These are phyloP conservation scores for Probosciger aterrimus DNA, from an alignment of 2,113 vertebrate species.

Conservation along the genomic window DNA sequence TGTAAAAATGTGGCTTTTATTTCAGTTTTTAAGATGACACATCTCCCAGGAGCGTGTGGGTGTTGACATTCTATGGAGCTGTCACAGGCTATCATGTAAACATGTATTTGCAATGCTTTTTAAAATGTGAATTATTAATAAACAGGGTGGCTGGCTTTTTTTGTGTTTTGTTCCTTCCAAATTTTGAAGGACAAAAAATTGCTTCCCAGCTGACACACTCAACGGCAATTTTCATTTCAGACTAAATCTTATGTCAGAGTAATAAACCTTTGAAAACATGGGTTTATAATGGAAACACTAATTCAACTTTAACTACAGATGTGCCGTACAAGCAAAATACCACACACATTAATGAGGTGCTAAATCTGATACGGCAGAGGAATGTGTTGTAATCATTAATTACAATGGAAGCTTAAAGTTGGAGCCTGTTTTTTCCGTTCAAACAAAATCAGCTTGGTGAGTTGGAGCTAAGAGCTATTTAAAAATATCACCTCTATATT, in stretches of 20 bases:
- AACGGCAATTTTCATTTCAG: constrained; percentile 52
- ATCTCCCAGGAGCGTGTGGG: constrained; percentile 59
- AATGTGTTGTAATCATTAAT: constrained; percentile 56
- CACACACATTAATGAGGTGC: constrained; percentile 49
- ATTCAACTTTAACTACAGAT: constrained; percentile 61
- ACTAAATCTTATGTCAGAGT: constrained; percentile 48
- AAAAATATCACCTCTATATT: constrained; percentile 53
- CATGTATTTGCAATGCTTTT: constrained; percentile 62
- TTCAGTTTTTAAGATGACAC: constrained; percentile 55
- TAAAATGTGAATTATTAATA: constrained; percentile 72
- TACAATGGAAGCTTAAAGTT: constrained; percentile 52
- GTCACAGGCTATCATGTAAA: constrained; percentile 69
- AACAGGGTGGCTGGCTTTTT: constrained; percentile 22
- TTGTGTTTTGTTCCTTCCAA: constrained; percentile 3
- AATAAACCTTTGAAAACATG: constrained; percentile 62
- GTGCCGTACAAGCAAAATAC: constrained; percentile 42
- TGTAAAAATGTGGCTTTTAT: constrained; percentile 47
- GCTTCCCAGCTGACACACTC: constrained; percentile 35
- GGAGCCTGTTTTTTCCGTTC: constrained; percentile 43
- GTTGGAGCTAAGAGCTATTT: constrained; percentile 40
- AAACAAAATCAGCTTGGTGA: constrained; percentile 26
- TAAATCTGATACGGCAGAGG: constrained; percentile 25
- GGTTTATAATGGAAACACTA: constrained; percentile 45
- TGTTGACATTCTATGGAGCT: constrained; percentile 62
- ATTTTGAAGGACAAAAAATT: constrained; percentile 54